phyloP scores from a whole-genome alignment of 1,140 invertebrate genomes.

The Frieseomelitta varia region DNA sequence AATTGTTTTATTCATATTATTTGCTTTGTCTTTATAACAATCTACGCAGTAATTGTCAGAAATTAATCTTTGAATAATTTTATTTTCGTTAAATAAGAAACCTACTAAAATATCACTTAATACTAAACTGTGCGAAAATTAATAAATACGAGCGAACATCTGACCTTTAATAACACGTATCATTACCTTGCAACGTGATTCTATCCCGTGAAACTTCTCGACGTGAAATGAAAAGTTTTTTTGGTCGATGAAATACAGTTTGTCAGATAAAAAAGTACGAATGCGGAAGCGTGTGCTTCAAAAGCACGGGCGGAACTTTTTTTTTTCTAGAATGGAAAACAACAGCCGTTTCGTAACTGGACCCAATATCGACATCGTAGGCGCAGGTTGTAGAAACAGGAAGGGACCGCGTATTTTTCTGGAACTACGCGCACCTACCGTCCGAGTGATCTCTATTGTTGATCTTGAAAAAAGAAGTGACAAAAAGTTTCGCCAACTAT shows the following conservation, averaged over 20 bases:
- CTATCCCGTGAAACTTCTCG: not conserved
- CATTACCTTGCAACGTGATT: too few relatives aligned
- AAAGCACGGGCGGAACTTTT: conserved; percentile 12
- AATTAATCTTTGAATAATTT: too few relatives aligned
- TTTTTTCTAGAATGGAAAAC: not conserved
- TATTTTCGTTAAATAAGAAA: too few relatives aligned
- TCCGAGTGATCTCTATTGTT: not conserved
- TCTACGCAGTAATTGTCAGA: too few relatives aligned
- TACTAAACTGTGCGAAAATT: not conserved
- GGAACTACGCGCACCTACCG: not conserved
- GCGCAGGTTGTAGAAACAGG: not conserved
- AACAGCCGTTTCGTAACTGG: conserved; percentile 9
- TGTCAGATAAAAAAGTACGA: conserved; percentile 1
- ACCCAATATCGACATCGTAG: not conserved
- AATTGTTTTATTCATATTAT: too few relatives aligned
- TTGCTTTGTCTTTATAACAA: too few relatives aligned
- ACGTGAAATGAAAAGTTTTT: not conserved
- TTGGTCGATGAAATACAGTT: not conserved
- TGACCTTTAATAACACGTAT: not conserved
- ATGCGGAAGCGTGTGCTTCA: not conserved
- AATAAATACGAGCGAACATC: not conserved
- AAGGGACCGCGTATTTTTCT: not conserved
- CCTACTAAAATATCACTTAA: not conserved
- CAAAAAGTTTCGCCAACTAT: not conserved
- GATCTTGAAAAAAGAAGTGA: not conserved